Percentiles rank a stretch among this genome's conserved stretches.
Evolutionary conservation across 2,113 vertebrate genomes (phyloP).

Genomic region (Echinops telfairi): DNA sequence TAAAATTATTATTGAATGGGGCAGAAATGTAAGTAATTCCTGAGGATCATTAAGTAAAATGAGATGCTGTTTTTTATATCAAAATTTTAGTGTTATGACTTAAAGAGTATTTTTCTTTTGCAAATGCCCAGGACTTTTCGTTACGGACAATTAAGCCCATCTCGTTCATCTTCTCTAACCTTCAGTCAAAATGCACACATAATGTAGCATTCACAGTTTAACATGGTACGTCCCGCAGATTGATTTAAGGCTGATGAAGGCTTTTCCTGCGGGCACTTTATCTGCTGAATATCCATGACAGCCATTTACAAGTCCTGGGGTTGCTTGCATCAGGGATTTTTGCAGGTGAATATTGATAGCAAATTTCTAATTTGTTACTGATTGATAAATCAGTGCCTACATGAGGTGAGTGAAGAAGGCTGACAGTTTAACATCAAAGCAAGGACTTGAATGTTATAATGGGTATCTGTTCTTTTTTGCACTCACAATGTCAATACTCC

Average conservation of each 20-base stretch:
- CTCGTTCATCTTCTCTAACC: constrained; percentile 70
- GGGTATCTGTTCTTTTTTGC: background rate
- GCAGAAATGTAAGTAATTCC: constrained; percentile 52
- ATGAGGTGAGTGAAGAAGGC: constrained; percentile 16
- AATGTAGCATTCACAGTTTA: constrained; percentile 57
- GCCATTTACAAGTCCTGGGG: constrained; percentile 55
- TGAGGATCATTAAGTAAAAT: constrained; percentile 23
- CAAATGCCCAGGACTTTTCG: constrained; percentile 53
- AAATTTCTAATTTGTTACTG: constrained; percentile 40
- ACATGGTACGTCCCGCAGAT: background rate
- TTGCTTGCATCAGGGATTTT: constrained; percentile 61
- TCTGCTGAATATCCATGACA: constrained; percentile 6
- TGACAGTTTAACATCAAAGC: constrained; percentile 27
- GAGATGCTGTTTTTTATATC: constrained; percentile 46
- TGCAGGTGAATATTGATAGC: constrained; percentile 67
- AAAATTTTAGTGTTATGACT: constrained; percentile 66
- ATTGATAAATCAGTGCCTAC: constrained; percentile 68
- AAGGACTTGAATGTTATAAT: background rate
- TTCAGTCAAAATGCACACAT: constrained; percentile 53
- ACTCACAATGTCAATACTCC: background rate
- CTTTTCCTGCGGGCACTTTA: constrained; percentile 2
- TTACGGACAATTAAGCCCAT: constrained; percentile 71
- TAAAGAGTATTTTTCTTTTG: constrained; percentile 65
- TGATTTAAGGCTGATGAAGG: constrained; percentile 27
- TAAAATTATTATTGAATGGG: constrained; percentile 48